Base-by-base conservation (phyloP, 2,113 vertebrate species). In the Takifugu bimaculatus region DNA sequence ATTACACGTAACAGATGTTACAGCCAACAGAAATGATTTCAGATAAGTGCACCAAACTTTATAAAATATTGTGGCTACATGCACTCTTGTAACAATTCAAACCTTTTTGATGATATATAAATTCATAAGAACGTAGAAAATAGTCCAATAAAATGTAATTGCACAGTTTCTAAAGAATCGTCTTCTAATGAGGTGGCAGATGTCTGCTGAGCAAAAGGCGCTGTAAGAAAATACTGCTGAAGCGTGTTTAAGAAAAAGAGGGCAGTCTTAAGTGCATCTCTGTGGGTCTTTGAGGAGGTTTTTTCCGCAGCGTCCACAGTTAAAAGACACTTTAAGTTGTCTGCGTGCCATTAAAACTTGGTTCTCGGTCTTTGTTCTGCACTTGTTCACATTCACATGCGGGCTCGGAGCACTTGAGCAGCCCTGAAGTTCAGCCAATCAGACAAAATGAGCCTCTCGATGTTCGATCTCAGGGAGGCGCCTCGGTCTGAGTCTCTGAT, bases 391-490 rank as follows among this genome's bases (percentile, higher is more conserved):
- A 1, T 1, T 39, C 1, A 1, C 11, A 5, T 6, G 29, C 7
- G 29, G 7, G 29, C 5, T 32, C 7, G 5, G 7, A 32, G 29
- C 29, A 32, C 29, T 32, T 2, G 29, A 32, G 2, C 29, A 32
- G 29, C 44, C 44, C 14, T 13, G 4, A 10, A 5, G 14, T 14
- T 42, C 0, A 27, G 26, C 12, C 6, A 4, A 54, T 92, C 92
- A 99, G 68, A 99, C 96, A 83, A 98, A 99, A 72, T 99, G 96
- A 59, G 96, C 96, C 79, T 96, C 92, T 72, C 96, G 90, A 63
- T 94, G 93, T 79, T 99, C 95, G 4, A 94, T 90, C 88, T 97
- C 95, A 76, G 94, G 96, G 62, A 99, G 91, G 47, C 92, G 93
- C 68, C 94, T 92, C 62, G 94, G 89, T 75, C 94, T 78, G 1